Percentiles rank a stretch among this genome's conserved stretches.
These are phyloP conservation scores for Lytechinus pictus DNA, from an alignment of 35 echinoderm and acorn worm genomes.

Conservation along the genomic window DNA sequence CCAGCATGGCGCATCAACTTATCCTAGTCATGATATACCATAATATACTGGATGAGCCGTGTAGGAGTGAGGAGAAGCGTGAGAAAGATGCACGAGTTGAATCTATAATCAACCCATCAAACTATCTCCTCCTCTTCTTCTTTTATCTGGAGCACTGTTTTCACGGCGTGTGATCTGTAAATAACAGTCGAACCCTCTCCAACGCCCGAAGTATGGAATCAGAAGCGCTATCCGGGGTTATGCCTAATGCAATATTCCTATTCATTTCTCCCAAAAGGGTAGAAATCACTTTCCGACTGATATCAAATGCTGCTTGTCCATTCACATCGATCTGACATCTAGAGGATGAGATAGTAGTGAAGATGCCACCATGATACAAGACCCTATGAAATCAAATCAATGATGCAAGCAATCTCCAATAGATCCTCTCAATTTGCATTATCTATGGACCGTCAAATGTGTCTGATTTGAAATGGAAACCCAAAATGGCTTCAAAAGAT, in stretches of 20 bases:
- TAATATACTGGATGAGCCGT: constrained; percentile 40
- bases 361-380: background rate
- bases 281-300: constrained; percentile 53
- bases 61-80: constrained; percentile 18
- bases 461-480: background rate
- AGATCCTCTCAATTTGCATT: background rate
- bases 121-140: background rate
- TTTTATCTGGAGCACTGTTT: constrained; percentile 38
- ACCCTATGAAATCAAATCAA: constrained; percentile 22
- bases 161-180: constrained; percentile 46
- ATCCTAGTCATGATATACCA: constrained; percentile 42
- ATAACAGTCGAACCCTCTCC: background rate
- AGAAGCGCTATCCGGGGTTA: constrained; percentile 25
- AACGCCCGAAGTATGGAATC: constrained; percentile 27
- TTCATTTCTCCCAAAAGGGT: constrained; percentile 53
- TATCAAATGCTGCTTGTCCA: constrained; percentile 52
- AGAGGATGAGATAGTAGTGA: background rate
- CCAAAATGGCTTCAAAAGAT: background rate
- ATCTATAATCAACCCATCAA: constrained; percentile 20
- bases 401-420: background rate
- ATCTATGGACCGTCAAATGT: constrained; percentile 3
- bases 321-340: constrained; percentile 15
- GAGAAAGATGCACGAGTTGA: background rate
- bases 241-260: constrained; percentile 49
- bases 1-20: constrained; percentile 43